A percentile compares a stretch with the other conserved stretches of the same genome.
Conservation (phyloP, 2,888 invertebrate species). For the Chymomyza amoena region DNA sequence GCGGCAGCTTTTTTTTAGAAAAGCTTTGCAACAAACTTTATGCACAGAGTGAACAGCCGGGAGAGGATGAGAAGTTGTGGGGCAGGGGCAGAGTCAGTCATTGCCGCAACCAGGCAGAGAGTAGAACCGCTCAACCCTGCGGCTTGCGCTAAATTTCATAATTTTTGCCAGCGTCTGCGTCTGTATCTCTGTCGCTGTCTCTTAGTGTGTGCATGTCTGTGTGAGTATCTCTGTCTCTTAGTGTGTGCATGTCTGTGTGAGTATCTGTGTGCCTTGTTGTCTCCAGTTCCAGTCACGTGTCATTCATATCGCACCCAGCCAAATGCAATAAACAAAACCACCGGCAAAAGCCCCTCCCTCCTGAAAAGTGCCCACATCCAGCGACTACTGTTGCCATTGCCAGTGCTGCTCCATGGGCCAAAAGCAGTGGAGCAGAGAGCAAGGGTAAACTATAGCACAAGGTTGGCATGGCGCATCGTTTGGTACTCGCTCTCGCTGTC, state of each 20-base stretch:
- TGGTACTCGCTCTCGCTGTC: slow-evolving; percentile 39
- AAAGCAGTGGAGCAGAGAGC: not conserved
- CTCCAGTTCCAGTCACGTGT: slow-evolving; percentile 54
- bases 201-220: not conserved
- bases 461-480: slow-evolving; percentile 62
- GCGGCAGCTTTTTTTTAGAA: slow-evolving; percentile 4
- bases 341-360: slow-evolving; percentile 1
- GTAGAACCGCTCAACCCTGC: slow-evolving; percentile 27
- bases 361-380: not conserved
- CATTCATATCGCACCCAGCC: slow-evolving; percentile 53
- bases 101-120: not conserved
- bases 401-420: too few species aligned
- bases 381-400: not conserved
- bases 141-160: slow-evolving; percentile 71
- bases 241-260: not conserved
- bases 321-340: slow-evolving; percentile 57
- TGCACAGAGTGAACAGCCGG: not conserved
- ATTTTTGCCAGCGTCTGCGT: slow-evolving; percentile 44
- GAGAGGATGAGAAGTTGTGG: not conserved
- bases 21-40: not conserved
- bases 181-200: slow-evolving; percentile 30
- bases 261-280: not conserved
- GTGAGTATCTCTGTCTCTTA: not conserved
- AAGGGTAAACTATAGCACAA: not conserved
- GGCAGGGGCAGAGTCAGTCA: not conserved